Evolutionary conservation across 2,797 vertebrate species (phyloP).

Genomic region (Harpagifer antarcticus): DNA sequence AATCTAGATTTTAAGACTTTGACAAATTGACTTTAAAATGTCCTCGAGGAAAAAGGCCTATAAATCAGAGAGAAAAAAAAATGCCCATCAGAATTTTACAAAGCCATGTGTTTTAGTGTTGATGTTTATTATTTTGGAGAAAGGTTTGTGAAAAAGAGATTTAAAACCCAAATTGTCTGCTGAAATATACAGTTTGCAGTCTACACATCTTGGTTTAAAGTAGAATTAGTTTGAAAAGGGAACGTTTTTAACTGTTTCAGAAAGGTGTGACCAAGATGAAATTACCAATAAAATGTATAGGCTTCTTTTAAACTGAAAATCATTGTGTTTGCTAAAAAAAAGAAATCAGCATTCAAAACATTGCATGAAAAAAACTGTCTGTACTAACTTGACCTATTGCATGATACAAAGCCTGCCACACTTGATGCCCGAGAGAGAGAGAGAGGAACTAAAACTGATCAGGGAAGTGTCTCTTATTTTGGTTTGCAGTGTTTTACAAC

Average conservation of each 20-base stretch:
- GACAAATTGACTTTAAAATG: background rate
- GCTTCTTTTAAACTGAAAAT: background rate
- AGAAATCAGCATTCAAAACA: constrained; percentile 6
- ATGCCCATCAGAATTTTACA: background rate
- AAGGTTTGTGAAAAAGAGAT: background rate
- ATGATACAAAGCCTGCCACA: constrained; percentile 32
- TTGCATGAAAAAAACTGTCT: background rate
- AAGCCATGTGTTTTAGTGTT: background rate
- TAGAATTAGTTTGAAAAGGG: background rate
- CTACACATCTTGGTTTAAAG: background rate
- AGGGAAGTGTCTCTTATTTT: constrained; percentile 36
- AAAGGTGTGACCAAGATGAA: background rate
- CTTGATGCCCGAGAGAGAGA: constrained; percentile 49
- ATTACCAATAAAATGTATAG: too few relatives aligned
- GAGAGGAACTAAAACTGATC: constrained; percentile 67
- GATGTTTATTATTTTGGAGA: background rate
- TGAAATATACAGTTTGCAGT: too few relatives aligned
- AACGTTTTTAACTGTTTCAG: background rate
- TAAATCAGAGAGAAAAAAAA: background rate
- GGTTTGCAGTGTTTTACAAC: constrained; percentile 3
- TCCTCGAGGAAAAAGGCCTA: background rate
- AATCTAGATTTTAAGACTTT: background rate
- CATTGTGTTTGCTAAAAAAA: background rate
- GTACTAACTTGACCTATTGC: background rate
- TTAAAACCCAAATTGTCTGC: background rate